phyloP scores from a whole-genome alignment of 2,797 vertebrate species.

The Sparus aurata region DNA sequence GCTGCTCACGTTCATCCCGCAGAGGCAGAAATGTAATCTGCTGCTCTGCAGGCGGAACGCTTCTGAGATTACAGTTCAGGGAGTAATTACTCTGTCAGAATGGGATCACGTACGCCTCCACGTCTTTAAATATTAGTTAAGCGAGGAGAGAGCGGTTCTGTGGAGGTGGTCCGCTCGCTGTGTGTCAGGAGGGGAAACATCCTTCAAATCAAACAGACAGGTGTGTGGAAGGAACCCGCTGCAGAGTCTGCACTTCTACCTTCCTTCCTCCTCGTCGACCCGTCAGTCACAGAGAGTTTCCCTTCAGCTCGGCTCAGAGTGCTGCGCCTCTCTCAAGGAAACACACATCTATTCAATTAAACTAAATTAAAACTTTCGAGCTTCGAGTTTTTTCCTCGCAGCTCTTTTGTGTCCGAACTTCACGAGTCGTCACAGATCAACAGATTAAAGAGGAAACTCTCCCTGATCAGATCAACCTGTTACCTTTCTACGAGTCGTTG shows the following conservation, averaged over 20 bases:
- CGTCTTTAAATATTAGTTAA: slow-evolving; percentile 1
- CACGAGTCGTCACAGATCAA: no score
- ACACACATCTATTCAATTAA: no score
- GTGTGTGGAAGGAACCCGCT: slow-evolving; percentile 22
- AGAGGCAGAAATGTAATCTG: slow-evolving; percentile 13
- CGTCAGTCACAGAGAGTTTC: slow-evolving; percentile 17
- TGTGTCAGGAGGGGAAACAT: background rate
- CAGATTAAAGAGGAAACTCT: no score
- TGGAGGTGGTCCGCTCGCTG: background rate
- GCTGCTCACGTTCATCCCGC: slow-evolving; percentile 18
- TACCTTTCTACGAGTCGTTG: no score
- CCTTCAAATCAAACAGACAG: slow-evolving; percentile 48
- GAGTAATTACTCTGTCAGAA: slow-evolving; percentile 49
- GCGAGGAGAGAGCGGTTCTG: background rate
- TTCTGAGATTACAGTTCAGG: slow-evolving; percentile 28
- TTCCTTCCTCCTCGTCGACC: background rate
- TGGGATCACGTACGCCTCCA: slow-evolving; percentile 23
- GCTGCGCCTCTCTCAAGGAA: no score
- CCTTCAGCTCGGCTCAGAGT: no score
- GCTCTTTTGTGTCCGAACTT: no score
- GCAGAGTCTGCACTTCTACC: slow-evolving; percentile 30
- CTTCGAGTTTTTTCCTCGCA: no score
- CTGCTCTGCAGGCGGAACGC: slow-evolving; percentile 11
- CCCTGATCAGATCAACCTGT: no score
- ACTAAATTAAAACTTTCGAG: no score